Evolutionary conservation across 2,888 invertebrate genomes (phyloP).

Genomic region (Lasioglossum marginatum): DNA sequence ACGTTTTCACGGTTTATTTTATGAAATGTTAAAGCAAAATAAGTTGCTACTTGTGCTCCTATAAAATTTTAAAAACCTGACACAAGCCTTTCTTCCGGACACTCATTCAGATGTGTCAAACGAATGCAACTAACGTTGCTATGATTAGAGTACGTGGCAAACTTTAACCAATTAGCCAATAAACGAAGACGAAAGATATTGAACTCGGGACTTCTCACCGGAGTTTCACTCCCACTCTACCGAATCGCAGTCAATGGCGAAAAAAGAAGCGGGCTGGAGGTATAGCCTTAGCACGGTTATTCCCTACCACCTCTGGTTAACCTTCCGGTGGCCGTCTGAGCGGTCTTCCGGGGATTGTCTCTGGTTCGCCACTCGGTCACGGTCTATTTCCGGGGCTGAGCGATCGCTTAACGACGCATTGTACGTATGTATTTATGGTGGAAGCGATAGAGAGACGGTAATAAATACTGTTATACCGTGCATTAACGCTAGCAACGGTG

Average conservation of each 20-base stretch:
- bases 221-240: neutral
- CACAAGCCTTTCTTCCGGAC: too few species aligned
- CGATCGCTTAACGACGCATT: constrained; percentile 82
- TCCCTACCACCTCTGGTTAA: constrained; percentile 68
- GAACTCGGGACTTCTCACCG: neutral
- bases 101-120: too few species aligned
- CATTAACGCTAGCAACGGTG: constrained; percentile 69
- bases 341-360: constrained; percentile 82
- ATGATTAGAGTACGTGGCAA: too few species aligned
- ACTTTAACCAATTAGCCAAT: too few species aligned
- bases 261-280: neutral
- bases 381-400: constrained; percentile 79
- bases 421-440: constrained; percentile 81
- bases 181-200: neutral
- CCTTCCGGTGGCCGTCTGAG: constrained; percentile 73
- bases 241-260: neutral
- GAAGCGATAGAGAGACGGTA: constrained; percentile 74
- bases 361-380: constrained; percentile 73
- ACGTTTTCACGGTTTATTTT: too few species aligned
- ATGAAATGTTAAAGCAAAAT: too few species aligned
- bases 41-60: too few species aligned
- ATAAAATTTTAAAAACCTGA: too few species aligned
- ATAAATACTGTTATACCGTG: constrained; percentile 76
- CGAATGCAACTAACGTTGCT: too few species aligned
- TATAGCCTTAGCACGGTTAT: constrained; percentile 42